These are phyloP conservation scores for Aplochiton taeniatus DNA, from an alignment of 2,797 vertebrate genomes.

Conservation along the genomic window DNA sequence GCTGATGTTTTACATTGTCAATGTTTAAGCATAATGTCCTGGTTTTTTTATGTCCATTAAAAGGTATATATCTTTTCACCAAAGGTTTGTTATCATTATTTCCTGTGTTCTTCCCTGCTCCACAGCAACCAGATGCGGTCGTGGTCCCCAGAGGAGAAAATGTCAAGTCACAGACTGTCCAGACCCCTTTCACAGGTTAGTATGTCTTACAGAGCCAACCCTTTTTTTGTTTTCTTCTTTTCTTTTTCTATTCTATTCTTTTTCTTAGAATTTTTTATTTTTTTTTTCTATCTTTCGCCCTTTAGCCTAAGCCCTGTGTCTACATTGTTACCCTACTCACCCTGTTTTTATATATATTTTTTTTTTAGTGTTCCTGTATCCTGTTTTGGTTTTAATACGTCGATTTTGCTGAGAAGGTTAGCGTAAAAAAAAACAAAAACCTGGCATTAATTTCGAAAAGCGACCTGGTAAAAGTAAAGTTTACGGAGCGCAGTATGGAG, in stretches of 20 bases:
- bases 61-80: not conserved
- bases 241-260: too few relatives aligned
- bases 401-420: constrained; percentile 39
- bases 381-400: constrained; percentile 7
- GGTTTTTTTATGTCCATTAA: not conserved
- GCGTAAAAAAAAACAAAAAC: constrained; percentile 51
- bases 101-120: constrained; percentile 6
- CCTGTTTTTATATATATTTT: too few relatives aligned
- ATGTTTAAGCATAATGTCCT: too few relatives aligned
- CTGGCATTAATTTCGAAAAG: constrained; percentile 51
- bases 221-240: too few relatives aligned
- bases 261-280: too few relatives aligned
- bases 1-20: too few relatives aligned
- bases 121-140: constrained; percentile 70
- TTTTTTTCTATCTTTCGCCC: too few relatives aligned
- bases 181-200: constrained; percentile 78
- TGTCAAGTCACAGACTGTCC: constrained; percentile 60
- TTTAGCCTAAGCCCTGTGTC: too few relatives aligned
- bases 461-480: constrained; percentile 49
- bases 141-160: constrained; percentile 78
- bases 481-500: constrained; percentile 32
- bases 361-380: too few relatives aligned
- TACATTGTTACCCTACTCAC: too few relatives aligned
- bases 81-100: not conserved
- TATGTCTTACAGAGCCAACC: not conserved